These are phyloP conservation scores for Nesidiocoris tenuis DNA, from an alignment of 2,888 invertebrate genomes.

Conservation along the genomic window DNA sequence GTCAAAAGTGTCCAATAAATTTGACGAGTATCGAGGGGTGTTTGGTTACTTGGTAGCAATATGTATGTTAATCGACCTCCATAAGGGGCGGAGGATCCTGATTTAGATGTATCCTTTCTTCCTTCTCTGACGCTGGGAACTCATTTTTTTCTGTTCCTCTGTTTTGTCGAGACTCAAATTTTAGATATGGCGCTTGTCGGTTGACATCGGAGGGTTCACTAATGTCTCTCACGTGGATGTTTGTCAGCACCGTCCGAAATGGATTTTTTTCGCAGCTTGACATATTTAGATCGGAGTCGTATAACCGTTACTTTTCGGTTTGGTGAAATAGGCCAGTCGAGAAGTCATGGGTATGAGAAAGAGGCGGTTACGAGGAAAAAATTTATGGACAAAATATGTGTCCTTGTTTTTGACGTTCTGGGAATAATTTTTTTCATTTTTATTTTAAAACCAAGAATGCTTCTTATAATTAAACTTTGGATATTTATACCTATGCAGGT, in stretches of 20 bases:
- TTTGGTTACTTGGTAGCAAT: conserved; percentile 28
- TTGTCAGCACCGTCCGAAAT: not conserved
- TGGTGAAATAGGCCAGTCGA: no score
- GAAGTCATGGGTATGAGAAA: no score
- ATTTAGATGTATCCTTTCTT: conserved; percentile 37
- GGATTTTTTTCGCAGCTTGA: not conserved
- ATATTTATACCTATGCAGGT: no score
- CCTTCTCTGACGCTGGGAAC: not conserved
- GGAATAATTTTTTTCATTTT: no score
- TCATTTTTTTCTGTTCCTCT: not conserved
- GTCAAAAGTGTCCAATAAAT: conserved; percentile 41
- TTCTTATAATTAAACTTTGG: no score
- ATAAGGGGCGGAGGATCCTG: conserved; percentile 35
- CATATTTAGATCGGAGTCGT: not conserved
- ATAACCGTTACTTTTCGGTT: not conserved
- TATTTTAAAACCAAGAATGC: no score
- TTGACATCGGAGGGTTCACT: not conserved
- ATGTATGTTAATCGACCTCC: conserved; percentile 42
- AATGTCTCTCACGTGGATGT: no score
- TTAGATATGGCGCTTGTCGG: conserved; percentile 29
- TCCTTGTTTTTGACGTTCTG: no score
- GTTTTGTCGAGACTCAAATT: conserved; percentile 21
- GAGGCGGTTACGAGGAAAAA: no score
- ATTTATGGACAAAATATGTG: no score
- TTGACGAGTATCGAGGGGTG: conserved; percentile 44